phyloP scores from a whole-genome alignment of 2,113 vertebrate species.

The Pantherophis guttatus region DNA sequence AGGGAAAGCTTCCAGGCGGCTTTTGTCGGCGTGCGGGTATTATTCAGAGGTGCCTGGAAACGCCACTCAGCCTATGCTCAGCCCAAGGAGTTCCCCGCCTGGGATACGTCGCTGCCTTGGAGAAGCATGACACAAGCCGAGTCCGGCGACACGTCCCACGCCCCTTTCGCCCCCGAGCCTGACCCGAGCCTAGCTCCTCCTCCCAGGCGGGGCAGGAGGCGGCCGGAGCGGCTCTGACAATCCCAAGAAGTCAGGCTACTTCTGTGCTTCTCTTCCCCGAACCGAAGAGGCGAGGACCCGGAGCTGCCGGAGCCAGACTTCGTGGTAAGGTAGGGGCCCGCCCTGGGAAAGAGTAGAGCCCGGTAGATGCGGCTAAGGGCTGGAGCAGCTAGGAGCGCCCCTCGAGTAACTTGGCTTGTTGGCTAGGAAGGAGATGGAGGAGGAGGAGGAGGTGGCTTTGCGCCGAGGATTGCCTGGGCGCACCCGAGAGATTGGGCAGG shows the following conservation, averaged over 20 bases:
- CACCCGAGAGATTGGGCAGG: not conserved
- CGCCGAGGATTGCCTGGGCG: not conserved
- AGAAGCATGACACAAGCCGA: not conserved
- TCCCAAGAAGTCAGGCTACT: not conserved
- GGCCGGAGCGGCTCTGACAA: not conserved
- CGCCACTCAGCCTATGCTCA: not conserved
- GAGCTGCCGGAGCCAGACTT: not conserved
- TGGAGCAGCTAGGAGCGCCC: not conserved
- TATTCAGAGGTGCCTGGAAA: not conserved
- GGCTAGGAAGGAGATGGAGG: not conserved
- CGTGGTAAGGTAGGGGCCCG: not conserved
- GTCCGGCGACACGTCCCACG: not conserved
- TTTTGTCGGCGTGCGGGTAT: not conserved
- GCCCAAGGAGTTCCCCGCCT: too few relatives aligned
- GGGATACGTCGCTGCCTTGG: not conserved
- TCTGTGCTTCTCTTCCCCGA: not conserved
- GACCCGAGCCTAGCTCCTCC: not conserved
- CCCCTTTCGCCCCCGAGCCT: not conserved
- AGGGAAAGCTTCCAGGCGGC: not conserved
- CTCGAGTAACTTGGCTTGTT: not conserved
- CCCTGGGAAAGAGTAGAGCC: not conserved
- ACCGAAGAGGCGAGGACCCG: not conserved
- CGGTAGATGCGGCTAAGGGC: too few relatives aligned
- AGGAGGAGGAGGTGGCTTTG: too few relatives aligned
- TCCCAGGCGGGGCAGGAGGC: slow-evolving; percentile 1